These are phyloP conservation scores for Phyllotreta striolata DNA, from an alignment of 2,888 invertebrate genomes.

Conservation along the genomic window DNA sequence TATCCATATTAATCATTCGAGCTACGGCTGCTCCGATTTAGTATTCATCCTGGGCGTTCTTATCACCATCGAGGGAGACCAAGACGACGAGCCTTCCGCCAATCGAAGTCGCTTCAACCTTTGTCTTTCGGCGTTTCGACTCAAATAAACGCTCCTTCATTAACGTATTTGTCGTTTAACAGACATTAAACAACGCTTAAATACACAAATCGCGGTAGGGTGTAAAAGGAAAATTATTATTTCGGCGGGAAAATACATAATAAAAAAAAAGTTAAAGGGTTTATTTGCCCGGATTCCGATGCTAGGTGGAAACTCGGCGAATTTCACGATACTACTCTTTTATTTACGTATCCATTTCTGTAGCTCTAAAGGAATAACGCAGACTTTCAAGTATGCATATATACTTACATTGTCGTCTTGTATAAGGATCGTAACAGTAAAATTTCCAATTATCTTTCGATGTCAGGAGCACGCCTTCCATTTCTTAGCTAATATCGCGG, in stretches of 20 bases:
- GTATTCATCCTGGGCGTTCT: constrained; percentile 54
- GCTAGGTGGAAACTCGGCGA: no score
- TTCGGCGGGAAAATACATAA: no score
- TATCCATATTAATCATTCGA: constrained; percentile 56
- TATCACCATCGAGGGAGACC: constrained; percentile 46
- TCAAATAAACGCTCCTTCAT: constrained; percentile 49
- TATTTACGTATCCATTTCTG: neutral
- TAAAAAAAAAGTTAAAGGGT: no score
- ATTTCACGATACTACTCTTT: neutral
- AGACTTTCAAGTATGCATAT: constrained; percentile 10
- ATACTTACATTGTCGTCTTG: constrained; percentile 19
- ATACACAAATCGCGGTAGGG: neutral
- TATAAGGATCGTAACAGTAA: constrained; percentile 33
- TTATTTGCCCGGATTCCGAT: no score
- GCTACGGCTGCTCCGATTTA: constrained; percentile 53
- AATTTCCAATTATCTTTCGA: constrained; percentile 48
- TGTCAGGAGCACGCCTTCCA: constrained; percentile 43
- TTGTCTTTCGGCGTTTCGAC: constrained; percentile 50
- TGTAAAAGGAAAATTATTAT: no score
- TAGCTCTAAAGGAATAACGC: constrained; percentile 7
- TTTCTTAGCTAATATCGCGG: constrained; percentile 42
- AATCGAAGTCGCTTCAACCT: constrained; percentile 44
- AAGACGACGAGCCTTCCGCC: constrained; percentile 25
- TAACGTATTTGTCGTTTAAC: constrained; percentile 52
- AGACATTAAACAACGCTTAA: neutral